These are phyloP conservation scores for Luscinia megarhynchos DNA, from an alignment of 2,797 vertebrate species.

Conservation along the genomic window DNA sequence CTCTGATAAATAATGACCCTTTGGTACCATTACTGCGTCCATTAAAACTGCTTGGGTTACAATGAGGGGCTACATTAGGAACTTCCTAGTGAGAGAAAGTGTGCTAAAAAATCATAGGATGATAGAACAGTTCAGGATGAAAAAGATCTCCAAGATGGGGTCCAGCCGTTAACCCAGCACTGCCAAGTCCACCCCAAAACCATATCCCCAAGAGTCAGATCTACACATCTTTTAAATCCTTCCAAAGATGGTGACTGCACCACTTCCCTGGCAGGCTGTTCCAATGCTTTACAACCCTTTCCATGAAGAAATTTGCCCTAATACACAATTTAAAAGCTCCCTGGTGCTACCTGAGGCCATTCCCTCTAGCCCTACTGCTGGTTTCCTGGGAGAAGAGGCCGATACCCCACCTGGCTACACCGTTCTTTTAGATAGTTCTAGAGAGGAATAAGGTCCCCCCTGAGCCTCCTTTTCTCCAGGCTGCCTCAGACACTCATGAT, in stretches of 20 bases:
- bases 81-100: not conserved
- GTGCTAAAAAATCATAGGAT: not conserved
- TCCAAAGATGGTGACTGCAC: not conserved
- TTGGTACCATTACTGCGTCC: not conserved
- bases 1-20: not conserved
- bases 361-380: not conserved
- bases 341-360: not conserved
- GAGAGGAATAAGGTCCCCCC: not conserved
- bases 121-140: not conserved
- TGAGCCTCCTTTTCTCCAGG: not conserved
- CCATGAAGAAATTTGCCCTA: not conserved
- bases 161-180: not conserved
- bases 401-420: accelerated
- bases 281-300: not conserved
- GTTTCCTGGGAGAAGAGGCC: not conserved
- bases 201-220: not conserved
- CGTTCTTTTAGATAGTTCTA: not conserved
- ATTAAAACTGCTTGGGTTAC: not conserved
- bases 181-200: not conserved
- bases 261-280: not conserved
- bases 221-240: not conserved
- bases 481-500: not conserved
- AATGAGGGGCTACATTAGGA: not conserved
- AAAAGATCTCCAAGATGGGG: not conserved
- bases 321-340: not conserved